phyloP scores from a whole-genome alignment of 2,888 invertebrate genomes.

The Carterocephalus palaemon region DNA sequence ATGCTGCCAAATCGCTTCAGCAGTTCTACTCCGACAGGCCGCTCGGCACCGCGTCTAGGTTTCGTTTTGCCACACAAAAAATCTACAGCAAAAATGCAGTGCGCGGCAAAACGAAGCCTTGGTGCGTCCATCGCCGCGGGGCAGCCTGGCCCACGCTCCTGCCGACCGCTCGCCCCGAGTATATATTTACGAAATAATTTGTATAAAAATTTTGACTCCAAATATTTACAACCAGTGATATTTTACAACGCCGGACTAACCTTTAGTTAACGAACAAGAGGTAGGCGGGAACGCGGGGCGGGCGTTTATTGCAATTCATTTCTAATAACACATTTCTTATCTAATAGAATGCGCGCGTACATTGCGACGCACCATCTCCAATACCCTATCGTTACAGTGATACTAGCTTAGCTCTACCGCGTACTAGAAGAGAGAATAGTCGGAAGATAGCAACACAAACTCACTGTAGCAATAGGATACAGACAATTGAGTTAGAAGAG shows the following conservation, averaged over 20 bases:
- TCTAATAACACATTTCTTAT: conserved; percentile 76
- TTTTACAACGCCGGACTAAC: conserved; percentile 71
- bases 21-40: conserved; percentile 65
- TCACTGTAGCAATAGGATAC: conserved; percentile 74
- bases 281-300: conserved; percentile 32
- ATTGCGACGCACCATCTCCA: conserved; percentile 51
- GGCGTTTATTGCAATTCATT: conserved; percentile 62
- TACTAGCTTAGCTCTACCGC: conserved; percentile 29
- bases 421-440: conserved; percentile 37
- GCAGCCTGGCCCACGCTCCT: conserved; percentile 26
- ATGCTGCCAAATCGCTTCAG: conserved; percentile 66
- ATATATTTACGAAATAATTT: conserved; percentile 72
- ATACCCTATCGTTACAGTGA: conserved; percentile 74
- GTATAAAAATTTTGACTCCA: conserved; percentile 76
- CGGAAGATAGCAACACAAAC: conserved; percentile 63
- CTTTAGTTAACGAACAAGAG: conserved; percentile 57
- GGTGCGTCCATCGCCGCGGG: conserved; percentile 2
- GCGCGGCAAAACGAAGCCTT: conserved; percentile 7
- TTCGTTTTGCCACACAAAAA: not conserved
- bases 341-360: conserved; percentile 65
- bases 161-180: conserved; percentile 49
- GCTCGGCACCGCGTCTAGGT: conserved; percentile 25
- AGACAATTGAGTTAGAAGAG: conserved; percentile 63
- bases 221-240: conserved; percentile 73
- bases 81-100: conserved; percentile 5